These are phyloP conservation scores for Eupithecia insigniata DNA, from an alignment of 2,888 invertebrate species.

Conservation along the genomic window DNA sequence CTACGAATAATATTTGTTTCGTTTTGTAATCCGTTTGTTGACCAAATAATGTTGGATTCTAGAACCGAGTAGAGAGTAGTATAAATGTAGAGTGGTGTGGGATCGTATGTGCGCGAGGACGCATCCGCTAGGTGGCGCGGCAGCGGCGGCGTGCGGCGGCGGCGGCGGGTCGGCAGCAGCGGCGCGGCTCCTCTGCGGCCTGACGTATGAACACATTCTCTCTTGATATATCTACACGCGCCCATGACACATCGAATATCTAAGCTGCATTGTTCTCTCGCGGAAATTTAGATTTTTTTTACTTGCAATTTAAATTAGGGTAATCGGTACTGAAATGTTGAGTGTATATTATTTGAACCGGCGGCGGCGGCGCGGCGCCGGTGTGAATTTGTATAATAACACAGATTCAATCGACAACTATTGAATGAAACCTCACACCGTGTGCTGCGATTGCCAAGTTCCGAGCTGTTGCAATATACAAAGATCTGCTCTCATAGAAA, in stretches of 20 bases:
- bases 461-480: too few relatives aligned
- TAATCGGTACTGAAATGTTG: not conserved
- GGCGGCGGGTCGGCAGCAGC: slow-evolving; percentile 10
- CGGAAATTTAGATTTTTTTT: too few relatives aligned
- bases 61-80: not conserved
- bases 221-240: slow-evolving; percentile 19
- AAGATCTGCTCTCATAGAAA: too few relatives aligned
- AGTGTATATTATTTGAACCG: not conserved
- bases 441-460: too few relatives aligned
- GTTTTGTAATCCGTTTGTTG: not conserved
- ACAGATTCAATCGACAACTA: too few relatives aligned
- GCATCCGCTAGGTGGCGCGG: slow-evolving; percentile 22
- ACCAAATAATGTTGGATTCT: not conserved
- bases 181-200: not conserved
- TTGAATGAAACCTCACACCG: not conserved
- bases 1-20: not conserved
- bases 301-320: too few relatives aligned
- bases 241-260: not conserved
- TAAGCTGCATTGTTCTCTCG: not conserved
- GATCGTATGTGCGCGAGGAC: slow-evolving; percentile 3
- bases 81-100: not conserved
- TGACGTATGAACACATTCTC: slow-evolving; percentile 30
- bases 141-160: slow-evolving; percentile 5
- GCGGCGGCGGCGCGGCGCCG: not conserved
- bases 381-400: not conserved